Conservation (phyloP, 2,797 vertebrate species). For the Diplodus sargus region DNA sequence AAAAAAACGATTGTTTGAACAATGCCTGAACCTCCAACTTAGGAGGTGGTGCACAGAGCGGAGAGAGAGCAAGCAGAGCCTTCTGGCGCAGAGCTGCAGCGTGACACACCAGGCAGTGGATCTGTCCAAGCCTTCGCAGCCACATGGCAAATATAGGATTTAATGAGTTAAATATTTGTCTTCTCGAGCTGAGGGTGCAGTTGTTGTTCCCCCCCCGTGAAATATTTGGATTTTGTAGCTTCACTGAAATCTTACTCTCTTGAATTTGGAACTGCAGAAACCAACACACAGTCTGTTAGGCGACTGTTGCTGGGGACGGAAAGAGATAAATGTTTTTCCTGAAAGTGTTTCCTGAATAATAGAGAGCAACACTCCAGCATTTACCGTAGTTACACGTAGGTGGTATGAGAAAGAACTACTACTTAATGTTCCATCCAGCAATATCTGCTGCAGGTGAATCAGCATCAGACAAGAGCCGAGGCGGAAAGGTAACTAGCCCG, state of each 20-base stretch:
- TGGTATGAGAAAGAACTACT: neutral
- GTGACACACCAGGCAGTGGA: slow-evolving; percentile 6
- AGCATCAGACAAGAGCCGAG: slow-evolving; percentile 22
- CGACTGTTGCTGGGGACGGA: neutral
- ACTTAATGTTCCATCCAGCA: neutral
- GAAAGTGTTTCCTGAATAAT: slow-evolving; percentile 6
- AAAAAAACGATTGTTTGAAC: slow-evolving; percentile 12
- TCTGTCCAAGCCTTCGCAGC: slow-evolving; percentile 22
- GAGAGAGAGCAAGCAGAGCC: slow-evolving; percentile 10
- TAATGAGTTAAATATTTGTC: slow-evolving; percentile 22
- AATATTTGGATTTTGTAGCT: slow-evolving; percentile 9
- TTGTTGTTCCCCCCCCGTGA: neutral
- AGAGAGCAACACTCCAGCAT: neutral
- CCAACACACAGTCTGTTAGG: neutral
- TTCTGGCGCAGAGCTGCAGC: slow-evolving; percentile 25
- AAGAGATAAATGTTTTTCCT: neutral
- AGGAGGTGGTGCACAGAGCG: slow-evolving; percentile 2
- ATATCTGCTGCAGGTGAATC: slow-evolving; percentile 11
- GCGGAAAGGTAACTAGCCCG: slow-evolving; percentile 4
- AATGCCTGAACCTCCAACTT: slow-evolving; percentile 10
- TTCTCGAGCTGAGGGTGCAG: slow-evolving; percentile 6
- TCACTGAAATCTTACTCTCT: neutral
- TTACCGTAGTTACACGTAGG: neutral
- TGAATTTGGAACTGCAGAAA: neutral
- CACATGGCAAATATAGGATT: neutral